A percentile compares a stretch with the other conserved stretches of the same genome.
These are phyloP conservation scores for Potorous gilbertii DNA, from an alignment of 2,797 vertebrate genomes.

Conservation along the genomic window DNA sequence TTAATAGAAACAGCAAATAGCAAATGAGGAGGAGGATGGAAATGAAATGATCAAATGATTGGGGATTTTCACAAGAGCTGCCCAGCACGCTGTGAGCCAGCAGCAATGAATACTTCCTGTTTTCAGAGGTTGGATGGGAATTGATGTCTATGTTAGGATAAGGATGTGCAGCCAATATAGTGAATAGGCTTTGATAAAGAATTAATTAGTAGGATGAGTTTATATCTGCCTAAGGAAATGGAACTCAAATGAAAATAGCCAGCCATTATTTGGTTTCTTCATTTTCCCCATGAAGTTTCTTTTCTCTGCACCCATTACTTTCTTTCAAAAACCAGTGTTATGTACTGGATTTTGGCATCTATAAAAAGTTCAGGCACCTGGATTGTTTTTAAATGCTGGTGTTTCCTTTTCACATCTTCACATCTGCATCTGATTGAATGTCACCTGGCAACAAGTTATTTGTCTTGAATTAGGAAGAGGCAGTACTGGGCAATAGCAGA, in stretches of 20 bases:
- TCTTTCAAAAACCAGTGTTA: neutral
- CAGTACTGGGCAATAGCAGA: neutral
- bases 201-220: slow-evolving; percentile 46
- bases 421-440: neutral
- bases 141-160: neutral
- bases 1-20: slow-evolving; percentile 38
- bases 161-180: neutral
- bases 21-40: slow-evolving; percentile 38
- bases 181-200: slow-evolving; percentile 4
- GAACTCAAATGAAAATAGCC: slow-evolving; percentile 35
- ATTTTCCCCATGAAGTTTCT: neutral
- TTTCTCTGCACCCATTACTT: neutral
- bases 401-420: neutral
- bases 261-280: neutral
- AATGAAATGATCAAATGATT: neutral
- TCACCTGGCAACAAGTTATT: neutral
- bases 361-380: neutral
- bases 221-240: slow-evolving; percentile 34
- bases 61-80: slow-evolving; percentile 38
- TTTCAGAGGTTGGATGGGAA: neutral
- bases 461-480: neutral
- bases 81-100: neutral
- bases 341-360: neutral
- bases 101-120: slow-evolving; percentile 13
- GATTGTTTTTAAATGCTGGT: neutral